These are phyloP conservation scores for Drosophila yooni DNA, from an alignment of 2,888 invertebrate genomes.

Conservation along the genomic window DNA sequence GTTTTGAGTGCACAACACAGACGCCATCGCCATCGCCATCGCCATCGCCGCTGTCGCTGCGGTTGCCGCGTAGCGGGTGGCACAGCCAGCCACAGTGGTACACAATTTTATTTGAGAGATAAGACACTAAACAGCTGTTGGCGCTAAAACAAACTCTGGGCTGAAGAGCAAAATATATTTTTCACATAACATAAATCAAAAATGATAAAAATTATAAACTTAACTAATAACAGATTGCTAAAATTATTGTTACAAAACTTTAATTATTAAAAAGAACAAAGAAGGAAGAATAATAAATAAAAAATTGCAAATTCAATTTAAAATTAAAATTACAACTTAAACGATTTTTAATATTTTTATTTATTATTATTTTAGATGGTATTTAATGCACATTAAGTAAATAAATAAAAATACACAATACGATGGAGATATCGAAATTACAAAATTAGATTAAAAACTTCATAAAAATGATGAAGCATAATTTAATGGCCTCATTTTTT, in stretches of 20 bases:
- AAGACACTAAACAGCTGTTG: neutral
- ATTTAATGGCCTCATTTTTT: neutral
- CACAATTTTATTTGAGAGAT: neutral
- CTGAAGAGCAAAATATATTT: neutral
- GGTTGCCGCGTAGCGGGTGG: constrained; percentile 47
- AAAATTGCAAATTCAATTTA: neutral
- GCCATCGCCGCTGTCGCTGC: constrained; percentile 29
- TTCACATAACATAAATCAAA: neutral
- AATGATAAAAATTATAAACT: neutral
- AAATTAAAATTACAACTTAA: neutral
- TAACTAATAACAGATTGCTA: neutral
- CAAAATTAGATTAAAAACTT: neutral
- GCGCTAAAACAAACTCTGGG: neutral
- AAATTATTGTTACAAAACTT: neutral
- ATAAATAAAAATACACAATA: neutral
- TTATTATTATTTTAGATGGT: neutral
- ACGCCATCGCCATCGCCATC: constrained; percentile 29
- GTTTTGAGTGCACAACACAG: constrained; percentile 58
- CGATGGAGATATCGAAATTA: neutral
- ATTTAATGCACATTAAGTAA: neutral
- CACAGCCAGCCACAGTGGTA: constrained; percentile 39
- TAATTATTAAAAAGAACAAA: neutral
- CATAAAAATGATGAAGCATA: neutral
- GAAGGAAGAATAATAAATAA: too few species aligned
- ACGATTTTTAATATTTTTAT: neutral